phyloP scores from a whole-genome alignment of 2,797 vertebrate genomes.

The Syncerus caffer region DNA sequence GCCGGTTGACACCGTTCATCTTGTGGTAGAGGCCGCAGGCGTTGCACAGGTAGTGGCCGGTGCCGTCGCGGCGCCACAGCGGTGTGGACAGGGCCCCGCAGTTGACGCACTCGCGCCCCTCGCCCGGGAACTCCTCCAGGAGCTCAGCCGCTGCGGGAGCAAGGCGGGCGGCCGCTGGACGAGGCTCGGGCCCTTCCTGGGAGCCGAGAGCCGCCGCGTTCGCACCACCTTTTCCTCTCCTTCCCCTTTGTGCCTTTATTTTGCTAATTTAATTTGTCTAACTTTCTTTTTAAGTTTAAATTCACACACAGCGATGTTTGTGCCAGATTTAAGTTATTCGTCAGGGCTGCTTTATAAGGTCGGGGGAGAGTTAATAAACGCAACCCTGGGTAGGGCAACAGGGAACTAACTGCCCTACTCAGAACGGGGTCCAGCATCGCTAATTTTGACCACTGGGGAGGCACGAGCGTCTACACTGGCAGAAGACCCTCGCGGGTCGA shows the following conservation, averaged over 20 bases:
- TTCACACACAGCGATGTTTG: too few relatives aligned
- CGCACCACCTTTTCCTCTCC: fast-evolving
- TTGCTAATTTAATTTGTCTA: background rate
- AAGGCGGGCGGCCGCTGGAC: background rate
- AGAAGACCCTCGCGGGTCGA: fast-evolving
- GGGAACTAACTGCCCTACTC: background rate
- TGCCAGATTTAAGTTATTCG: background rate
- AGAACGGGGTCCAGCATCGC: fast-evolving
- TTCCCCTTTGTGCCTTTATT: background rate
- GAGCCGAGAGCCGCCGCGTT: fast-evolving
- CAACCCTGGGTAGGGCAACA: background rate
- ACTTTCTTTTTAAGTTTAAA: background rate
- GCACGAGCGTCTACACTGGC: fast-evolving
- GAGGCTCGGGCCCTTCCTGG: background rate
- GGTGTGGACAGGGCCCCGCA: conserved; percentile 98
- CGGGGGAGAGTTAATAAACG: background rate
- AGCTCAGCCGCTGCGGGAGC: conserved; percentile 82
- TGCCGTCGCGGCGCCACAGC: conserved; percentile 96
- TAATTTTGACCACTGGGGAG: background rate
- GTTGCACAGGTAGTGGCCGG: conserved; percentile 98
- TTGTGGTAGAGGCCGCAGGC: conserved; percentile 99
- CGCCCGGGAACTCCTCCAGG: conserved; percentile 90
- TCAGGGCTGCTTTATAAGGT: background rate
- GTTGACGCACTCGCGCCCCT: conserved; percentile 97
- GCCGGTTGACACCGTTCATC: conserved; percentile 98